Base-by-base conservation (phyloP, 1,140 invertebrate genomes). In the Cotesia typhae region DNA sequence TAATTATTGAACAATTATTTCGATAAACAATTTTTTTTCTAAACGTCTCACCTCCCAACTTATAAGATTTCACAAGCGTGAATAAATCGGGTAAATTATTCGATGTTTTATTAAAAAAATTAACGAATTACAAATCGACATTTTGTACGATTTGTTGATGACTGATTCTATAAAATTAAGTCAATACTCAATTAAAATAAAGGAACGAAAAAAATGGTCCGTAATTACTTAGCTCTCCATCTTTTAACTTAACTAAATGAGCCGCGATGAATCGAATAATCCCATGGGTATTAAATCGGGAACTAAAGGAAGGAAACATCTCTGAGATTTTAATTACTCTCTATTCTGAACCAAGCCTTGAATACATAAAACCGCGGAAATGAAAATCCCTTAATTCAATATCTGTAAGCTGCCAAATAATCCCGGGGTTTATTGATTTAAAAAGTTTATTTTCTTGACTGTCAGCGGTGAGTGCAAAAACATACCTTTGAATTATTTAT, bases 321-420 rank as follows among this genome's bases (percentile, higher is more conserved):
- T 20, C 55, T 12, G 72, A 70, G 72, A 74, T 74, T 74, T 74
- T 61, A 74, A 74, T 70, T 60, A 74, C 36, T 37, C 68, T 53
- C 12, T 47, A 20, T 63, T 47, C 61, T 47, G n/a, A 10, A 7
- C 47, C 5, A 17, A 10, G 4, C 64, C 5, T 35, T 66, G 6
- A 66, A 17, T 57, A 60, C 28, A n/a, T 60, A 36, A 70, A 70
- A 61, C 69, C 69, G 52, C 59, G 36, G 47, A 61, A 53, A 70
- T 63, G 52, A 10, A 35, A 55, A 47, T 41, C 41, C 12, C 17
- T 70, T 51, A 70, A 47, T 47, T 47, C 41, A 47, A 47, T 47
- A 47, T 47, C 41, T 70, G 37, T 17, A 61, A 70, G 36, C 55
- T 17, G 38, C 47, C 10, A 60, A 28, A 17, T 9, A 61, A 28